Evolutionary conservation across 2,113 vertebrate species (phyloP).

Genomic region (Anarrhichthys ocellatus): DNA sequence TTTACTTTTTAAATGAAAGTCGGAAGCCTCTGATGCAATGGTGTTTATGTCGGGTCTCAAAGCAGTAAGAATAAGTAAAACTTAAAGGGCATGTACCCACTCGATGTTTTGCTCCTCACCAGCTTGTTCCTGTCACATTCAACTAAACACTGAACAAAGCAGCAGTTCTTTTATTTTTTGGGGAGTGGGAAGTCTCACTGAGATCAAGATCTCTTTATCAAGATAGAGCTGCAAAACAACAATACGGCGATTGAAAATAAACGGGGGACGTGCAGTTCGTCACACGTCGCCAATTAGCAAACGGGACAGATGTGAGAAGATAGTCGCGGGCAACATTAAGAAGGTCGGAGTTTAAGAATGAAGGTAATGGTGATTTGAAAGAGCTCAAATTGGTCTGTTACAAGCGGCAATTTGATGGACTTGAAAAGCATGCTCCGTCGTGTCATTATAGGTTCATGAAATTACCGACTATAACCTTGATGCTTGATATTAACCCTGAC

Average conservation of each 20-base stretch:
- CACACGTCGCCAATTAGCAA: constrained; percentile 43
- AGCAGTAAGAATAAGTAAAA: constrained; percentile 26
- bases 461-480: not conserved
- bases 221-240: constrained; percentile 19
- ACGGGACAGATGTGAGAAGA: constrained; percentile 26
- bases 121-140: constrained; percentile 26
- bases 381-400: not conserved
- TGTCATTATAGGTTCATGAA: not conserved
- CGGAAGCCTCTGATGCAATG: constrained; percentile 13
- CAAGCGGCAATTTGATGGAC: not conserved
- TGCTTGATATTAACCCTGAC: not conserved
- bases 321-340: not conserved
- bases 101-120: constrained; percentile 7
- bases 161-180: constrained; percentile 2
- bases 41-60: constrained; percentile 30
- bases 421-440: constrained; percentile 1
- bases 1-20: constrained; percentile 29
- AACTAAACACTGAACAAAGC: constrained; percentile 25
- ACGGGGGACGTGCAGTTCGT: not conserved
- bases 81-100: constrained; percentile 8
- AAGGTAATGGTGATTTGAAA: constrained; percentile 31
- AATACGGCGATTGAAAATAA: not conserved
- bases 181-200: not conserved
- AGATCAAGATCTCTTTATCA: constrained; percentile 26
- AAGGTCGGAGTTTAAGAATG: constrained; percentile 36